Evolutionary conservation across 2,113 vertebrate species (phyloP).

Genomic region (Acinonyx jubatus): DNA sequence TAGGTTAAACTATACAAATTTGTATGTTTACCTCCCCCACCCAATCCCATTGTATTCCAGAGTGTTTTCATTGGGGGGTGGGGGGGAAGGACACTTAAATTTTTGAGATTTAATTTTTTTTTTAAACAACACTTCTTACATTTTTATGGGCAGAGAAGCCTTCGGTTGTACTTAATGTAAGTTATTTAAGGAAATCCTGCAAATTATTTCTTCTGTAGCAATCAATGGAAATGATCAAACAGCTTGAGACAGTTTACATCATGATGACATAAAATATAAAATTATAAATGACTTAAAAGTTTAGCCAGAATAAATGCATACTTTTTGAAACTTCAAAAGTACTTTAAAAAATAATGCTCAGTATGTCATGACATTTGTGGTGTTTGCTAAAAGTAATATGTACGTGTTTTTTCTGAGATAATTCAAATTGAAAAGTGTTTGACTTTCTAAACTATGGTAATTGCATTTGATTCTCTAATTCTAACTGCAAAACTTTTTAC

Average conservation of each 20-base stretch:
- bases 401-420: background rate
- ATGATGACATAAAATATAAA: background rate
- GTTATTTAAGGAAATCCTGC: background rate
- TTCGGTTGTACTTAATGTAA: background rate
- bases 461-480: background rate
- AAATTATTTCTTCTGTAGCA: background rate
- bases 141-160: background rate
- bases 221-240: background rate
- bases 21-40: background rate
- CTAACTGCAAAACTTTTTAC: background rate
- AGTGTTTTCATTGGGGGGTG: background rate
- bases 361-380: background rate
- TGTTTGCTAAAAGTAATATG: background rate
- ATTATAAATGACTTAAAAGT: background rate
- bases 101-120: constrained; percentile 8
- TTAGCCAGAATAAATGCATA: background rate
- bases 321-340: background rate
- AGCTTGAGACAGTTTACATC: background rate
- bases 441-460: background rate
- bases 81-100: background rate
- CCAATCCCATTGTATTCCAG: background rate
- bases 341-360: background rate
- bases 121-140: background rate
- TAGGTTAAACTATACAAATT: background rate
- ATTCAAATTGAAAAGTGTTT: background rate